These are phyloP conservation scores for Telenomus remus DNA, from an alignment of 1,140 invertebrate species.

Conservation along the genomic window DNA sequence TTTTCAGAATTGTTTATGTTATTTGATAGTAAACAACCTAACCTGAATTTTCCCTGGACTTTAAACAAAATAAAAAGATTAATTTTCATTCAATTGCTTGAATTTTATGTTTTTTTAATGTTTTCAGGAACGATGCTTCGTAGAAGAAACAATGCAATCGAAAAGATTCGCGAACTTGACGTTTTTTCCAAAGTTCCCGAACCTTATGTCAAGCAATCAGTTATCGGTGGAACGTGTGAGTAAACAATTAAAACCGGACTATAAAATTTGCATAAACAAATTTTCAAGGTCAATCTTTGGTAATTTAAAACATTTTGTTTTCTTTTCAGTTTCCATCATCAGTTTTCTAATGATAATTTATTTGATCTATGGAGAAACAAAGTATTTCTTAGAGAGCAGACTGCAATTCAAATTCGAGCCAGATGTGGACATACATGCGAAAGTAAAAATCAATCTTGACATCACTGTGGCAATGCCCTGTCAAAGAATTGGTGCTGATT, in stretches of 20 bases:
- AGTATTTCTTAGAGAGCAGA: slow-evolving; percentile 88
- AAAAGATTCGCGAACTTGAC: slow-evolving; percentile 87
- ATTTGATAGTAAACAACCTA: too few relatives aligned
- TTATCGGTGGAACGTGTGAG: slow-evolving; percentile 88
- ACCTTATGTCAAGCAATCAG: slow-evolving; percentile 87
- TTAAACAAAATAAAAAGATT: too few relatives aligned
- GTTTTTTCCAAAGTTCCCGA: slow-evolving; percentile 93
- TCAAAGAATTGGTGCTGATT: slow-evolving; percentile 89
- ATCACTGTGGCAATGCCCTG: slow-evolving; percentile 96
- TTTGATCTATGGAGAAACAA: slow-evolving; percentile 88
- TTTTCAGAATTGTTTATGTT: too few relatives aligned
- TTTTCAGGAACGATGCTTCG: slow-evolving; percentile 62
- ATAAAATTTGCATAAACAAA: too few relatives aligned
- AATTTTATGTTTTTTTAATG: too few relatives aligned
- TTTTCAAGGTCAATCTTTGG: too few relatives aligned
- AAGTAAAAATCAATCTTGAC: slow-evolving; percentile 94
- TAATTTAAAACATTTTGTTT: neutral
- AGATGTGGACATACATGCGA: slow-evolving; percentile 91
- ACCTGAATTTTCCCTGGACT: too few relatives aligned
- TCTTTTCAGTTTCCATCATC: slow-evolving; percentile 67
- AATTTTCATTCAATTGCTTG: too few relatives aligned
- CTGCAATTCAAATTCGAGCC: slow-evolving; percentile 92
- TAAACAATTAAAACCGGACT: too few relatives aligned
- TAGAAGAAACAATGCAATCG: slow-evolving; percentile 65
- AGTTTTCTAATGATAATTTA: slow-evolving; percentile 89